phyloP scores from a whole-genome alignment of 2,888 invertebrate genomes.

The Diachrysia chrysitis region DNA sequence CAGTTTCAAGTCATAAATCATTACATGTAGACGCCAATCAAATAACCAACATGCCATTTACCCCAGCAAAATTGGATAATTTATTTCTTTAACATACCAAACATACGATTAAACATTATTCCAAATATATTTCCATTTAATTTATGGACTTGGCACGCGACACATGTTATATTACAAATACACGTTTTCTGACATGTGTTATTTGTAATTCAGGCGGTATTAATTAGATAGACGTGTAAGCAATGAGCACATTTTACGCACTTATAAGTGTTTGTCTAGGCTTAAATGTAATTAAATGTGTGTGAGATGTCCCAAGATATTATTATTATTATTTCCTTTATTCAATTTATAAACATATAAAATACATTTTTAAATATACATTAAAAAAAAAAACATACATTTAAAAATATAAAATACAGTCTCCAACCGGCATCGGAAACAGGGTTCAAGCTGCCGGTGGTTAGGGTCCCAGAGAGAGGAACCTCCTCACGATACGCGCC shows the following conservation, averaged over 20 bases:
- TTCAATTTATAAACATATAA: too few relatives aligned
- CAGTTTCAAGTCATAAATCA: not conserved
- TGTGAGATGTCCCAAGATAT: too few relatives aligned
- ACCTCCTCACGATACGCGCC: too few relatives aligned
- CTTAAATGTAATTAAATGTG: not conserved
- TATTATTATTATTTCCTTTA: too few relatives aligned
- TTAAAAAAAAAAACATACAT: too few relatives aligned
- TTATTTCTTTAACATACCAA: not conserved
- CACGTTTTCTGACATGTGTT: not conserved
- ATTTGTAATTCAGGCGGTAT: slow-evolving; percentile 3
- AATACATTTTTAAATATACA: too few relatives aligned
- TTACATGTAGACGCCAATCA: not conserved
- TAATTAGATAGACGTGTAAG: slow-evolving; percentile 1
- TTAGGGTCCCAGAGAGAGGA: too few relatives aligned
- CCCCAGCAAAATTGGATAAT: not conserved
- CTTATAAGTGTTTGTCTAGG: slow-evolving; percentile 42
- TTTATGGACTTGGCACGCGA: not conserved
- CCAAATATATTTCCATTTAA: not conserved
- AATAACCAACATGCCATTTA: not conserved
- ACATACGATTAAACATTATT: not conserved
- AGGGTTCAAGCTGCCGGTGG: too few relatives aligned
- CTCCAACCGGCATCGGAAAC: too few relatives aligned
- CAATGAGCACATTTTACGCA: slow-evolving; percentile 26
- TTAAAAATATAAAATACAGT: too few relatives aligned
- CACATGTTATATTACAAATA: slow-evolving; percentile 7